Evolutionary conservation across 2,113 vertebrate species (phyloP).

Genomic region (Smithornis capensis): DNA sequence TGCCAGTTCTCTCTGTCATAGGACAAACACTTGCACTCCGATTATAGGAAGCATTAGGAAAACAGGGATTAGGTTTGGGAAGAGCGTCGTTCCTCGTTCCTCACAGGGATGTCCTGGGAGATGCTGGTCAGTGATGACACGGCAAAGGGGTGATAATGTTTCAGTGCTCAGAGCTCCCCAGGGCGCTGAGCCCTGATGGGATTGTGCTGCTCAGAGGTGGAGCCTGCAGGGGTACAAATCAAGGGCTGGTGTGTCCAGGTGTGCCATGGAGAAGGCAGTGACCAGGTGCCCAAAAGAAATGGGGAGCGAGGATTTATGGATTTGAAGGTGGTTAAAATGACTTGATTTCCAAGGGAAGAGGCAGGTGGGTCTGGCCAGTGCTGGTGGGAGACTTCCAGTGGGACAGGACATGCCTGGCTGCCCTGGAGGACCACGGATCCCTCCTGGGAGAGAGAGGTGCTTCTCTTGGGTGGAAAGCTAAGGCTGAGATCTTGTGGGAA

Average conservation of each 20-base stretch:
- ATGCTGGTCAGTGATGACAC: fast-evolving
- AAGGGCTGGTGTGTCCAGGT: not conserved
- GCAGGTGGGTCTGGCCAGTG: not conserved
- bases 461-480: not conserved
- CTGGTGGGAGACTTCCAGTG: not conserved
- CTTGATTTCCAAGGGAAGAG: not conserved
- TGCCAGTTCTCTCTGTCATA: conserved; percentile 27
- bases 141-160: not conserved
- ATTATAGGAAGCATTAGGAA: not conserved
- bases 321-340: not conserved
- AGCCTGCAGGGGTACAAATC: not conserved
- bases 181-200: not conserved
- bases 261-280: not conserved
- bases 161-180: not conserved
- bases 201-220: not conserved
- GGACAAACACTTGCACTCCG: conserved; percentile 10
- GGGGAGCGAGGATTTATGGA: fast-evolving
- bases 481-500: not conserved
- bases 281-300: not conserved
- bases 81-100: not conserved
- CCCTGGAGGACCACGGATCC: not conserved
- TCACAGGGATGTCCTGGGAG: not conserved
- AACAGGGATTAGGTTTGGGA: not conserved
- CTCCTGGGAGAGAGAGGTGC: not conserved
- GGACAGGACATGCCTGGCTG: not conserved